Conservation (phyloP, 2,113 vertebrate species). For the Noctilio leporinus region DNA sequence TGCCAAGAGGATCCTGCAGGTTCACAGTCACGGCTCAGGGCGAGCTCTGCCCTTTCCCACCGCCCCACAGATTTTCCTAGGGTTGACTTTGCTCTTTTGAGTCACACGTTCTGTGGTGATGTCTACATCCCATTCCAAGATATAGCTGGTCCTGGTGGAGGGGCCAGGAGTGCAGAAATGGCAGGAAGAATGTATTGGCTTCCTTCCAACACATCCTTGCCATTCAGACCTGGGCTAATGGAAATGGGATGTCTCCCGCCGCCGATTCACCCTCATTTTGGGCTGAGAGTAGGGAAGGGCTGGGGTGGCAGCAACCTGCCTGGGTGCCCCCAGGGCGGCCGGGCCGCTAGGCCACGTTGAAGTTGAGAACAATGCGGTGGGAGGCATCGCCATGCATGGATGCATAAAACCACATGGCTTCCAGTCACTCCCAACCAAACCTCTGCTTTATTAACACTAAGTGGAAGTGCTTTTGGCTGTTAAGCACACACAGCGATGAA, state of each 20-base stretch:
- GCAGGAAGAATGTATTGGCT: not conserved
- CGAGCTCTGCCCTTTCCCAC: not conserved
- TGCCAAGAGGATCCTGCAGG: fast-evolving
- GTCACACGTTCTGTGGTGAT: not conserved
- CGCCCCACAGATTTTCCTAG: not conserved
- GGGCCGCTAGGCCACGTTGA: not conserved
- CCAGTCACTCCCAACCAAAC: conserved; percentile 53
- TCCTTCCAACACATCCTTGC: fast-evolving
- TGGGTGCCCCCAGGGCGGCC: not conserved
- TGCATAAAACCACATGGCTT: not conserved
- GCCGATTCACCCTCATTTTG: not conserved
- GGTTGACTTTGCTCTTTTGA: not conserved
- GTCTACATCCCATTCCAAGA: not conserved
- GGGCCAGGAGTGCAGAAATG: not conserved
- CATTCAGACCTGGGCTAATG: not conserved
- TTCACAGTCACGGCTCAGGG: not conserved
- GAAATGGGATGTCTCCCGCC: not conserved
- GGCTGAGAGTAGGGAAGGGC: not conserved
- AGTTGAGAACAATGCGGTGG: not conserved
- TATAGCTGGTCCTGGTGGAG: not conserved
- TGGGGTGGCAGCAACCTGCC: no score
- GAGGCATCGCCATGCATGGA: not conserved
- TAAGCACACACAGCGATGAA: conserved; percentile 71
- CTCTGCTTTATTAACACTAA: conserved; percentile 72
- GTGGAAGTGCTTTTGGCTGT: conserved; percentile 62